These are phyloP conservation scores for Eucera pruinosa DNA, from an alignment of 2,888 invertebrate species.

Conservation along the genomic window DNA sequence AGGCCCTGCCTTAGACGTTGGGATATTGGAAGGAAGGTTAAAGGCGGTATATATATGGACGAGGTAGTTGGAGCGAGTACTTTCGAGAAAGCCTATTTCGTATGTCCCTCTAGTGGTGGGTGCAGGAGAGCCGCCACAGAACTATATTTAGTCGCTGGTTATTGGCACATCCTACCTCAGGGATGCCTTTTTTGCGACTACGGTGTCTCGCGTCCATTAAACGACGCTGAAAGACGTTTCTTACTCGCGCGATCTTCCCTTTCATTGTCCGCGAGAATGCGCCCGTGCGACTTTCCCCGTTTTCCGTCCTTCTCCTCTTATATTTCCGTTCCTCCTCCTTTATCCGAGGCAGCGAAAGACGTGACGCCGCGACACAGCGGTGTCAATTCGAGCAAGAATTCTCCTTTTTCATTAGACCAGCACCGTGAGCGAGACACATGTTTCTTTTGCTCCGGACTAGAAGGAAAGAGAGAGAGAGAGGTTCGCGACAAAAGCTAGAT, in stretches of 20 bases:
- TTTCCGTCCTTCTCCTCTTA: background rate
- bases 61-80: too few species aligned
- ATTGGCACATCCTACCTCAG: too few species aligned
- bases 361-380: too few species aligned
- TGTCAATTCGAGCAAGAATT: constrained; percentile 38
- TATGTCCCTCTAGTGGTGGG: too few species aligned
- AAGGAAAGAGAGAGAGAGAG: too few species aligned
- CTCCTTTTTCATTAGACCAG: constrained; percentile 47
- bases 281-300: background rate
- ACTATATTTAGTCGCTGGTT: too few species aligned
- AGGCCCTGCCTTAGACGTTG: too few species aligned
- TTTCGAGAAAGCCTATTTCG: too few species aligned
- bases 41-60: too few species aligned
- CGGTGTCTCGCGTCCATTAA: constrained; percentile 43
- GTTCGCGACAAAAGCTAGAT: constrained; percentile 48
- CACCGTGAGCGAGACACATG: constrained; percentile 34
- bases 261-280: constrained; percentile 43
- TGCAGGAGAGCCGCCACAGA: too few species aligned
- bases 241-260: constrained; percentile 8
- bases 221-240: constrained; percentile 24
- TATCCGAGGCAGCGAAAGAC: constrained; percentile 41
- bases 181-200: constrained; percentile 28
- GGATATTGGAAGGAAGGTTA: too few species aligned
- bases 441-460: constrained; percentile 31
- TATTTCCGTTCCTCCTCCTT: background rate